phyloP scores from a whole-genome alignment of 2,888 invertebrate genomes.

The Callimorpha dominula region DNA sequence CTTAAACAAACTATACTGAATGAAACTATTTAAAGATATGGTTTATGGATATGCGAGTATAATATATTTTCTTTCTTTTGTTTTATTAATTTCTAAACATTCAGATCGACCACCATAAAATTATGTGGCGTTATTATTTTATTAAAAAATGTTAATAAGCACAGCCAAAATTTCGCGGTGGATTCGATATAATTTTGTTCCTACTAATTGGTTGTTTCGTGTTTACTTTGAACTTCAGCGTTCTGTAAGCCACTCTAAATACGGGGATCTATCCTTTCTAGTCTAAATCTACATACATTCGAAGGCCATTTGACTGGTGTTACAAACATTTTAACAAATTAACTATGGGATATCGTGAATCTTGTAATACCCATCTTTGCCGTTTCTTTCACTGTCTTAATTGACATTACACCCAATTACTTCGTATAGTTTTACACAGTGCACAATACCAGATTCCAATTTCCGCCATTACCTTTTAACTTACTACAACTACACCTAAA shows the following conservation, averaged over 20 bases:
- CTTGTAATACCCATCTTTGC: not conserved
- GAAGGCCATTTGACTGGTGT: conserved; percentile 26
- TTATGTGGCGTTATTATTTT: conserved; percentile 54
- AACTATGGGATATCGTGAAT: not conserved
- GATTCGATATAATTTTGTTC: conserved; percentile 72
- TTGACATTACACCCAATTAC: conserved; percentile 8
- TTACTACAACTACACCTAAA: conserved; percentile 39
- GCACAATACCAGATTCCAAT: conserved; percentile 1
- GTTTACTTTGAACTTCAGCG: conserved; percentile 52
- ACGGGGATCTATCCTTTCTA: conserved; percentile 38
- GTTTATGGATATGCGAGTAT: conserved; percentile 67
- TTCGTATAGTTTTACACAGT: not conserved
- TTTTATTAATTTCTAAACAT: conserved; percentile 40
- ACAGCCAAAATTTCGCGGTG: conserved; percentile 83
- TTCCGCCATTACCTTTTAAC: not conserved
- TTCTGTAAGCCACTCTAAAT: conserved; percentile 38
- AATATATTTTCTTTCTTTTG: conserved; percentile 31
- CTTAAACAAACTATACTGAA: conserved; percentile 52
- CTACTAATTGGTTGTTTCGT: conserved; percentile 51
- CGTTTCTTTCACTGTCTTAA: conserved; percentile 10
- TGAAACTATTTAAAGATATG: conserved; percentile 59
- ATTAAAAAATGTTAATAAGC: conserved; percentile 73
- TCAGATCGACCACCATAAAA: conserved; percentile 64
- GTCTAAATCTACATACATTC: conserved; percentile 26
- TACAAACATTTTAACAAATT: not conserved